Base-by-base conservation (phyloP, 1,140 invertebrate species). In the Luehdorfia chinensis region DNA sequence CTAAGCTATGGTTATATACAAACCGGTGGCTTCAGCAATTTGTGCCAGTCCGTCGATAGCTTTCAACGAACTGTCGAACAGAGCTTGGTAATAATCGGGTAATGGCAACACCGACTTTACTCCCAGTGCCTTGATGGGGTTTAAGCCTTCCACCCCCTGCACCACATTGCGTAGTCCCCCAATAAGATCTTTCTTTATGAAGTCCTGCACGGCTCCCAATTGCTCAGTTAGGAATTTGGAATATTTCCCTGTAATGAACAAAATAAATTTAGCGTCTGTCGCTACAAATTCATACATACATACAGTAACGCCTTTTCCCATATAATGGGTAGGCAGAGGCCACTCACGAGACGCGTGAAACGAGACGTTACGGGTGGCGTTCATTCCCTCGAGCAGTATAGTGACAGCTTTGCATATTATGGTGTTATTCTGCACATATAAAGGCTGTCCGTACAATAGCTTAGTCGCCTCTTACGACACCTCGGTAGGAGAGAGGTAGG, bases 101-200 rank as follows among this genome's bases (percentile, higher is more conserved):
- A 79, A 46, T 0, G 75, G 79, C 15, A 79, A 15, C 1, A 71
- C 9, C 4, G 41, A 32, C 6, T 68, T 48, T 4, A 70, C 41
- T 0, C 48, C 55, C 4, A 30, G 39, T 3, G 57, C 25, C 11
- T 55, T 59, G 9, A 72, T 23, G 1, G 67, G 66, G 11, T 66
- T 55, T 11, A 83, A 53, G 0, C 66, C 71, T 11, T 67, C 58
- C 0, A 83, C 66, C 1, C 55, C 67, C 2, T 55, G 21, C n/a
- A 84, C 60, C 15, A 74, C 63, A 1, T 46, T 59, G 3, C 62
- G 68, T 5, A 85, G 59, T 7, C 75, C 74, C 7, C 77, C 76
- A 1, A 86, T 66, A 8, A 92, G 50, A 9, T 89, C 75, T 23
- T 90, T 83, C 51, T 88, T 88, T 11, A 92, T 72, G 56, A 89